Evolutionary conservation across 2,888 invertebrate genomes (phyloP).

Genomic region (Stictocephala bisonia): DNA sequence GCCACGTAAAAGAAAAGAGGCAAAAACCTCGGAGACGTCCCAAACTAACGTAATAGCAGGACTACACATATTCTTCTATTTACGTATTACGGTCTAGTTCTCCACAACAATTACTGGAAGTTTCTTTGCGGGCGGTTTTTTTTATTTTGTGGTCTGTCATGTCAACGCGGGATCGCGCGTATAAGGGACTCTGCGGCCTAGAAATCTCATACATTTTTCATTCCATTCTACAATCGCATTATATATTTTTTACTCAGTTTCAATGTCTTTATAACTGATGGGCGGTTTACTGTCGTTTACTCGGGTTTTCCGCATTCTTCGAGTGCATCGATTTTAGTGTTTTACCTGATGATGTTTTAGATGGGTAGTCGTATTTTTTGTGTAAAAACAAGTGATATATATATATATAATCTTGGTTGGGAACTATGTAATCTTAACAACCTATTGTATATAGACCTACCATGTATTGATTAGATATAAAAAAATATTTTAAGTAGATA

Average conservation of each 20-base stretch:
- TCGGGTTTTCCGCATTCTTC: no score
- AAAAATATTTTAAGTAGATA: no score
- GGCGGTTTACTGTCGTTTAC: no score
- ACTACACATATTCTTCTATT: conserved; percentile 33
- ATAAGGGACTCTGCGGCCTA: conserved; percentile 29
- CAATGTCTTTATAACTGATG: conserved; percentile 38
- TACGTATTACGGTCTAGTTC: conserved; percentile 37
- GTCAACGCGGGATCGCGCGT: conserved; percentile 6
- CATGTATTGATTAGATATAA: no score
- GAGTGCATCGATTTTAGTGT: no score
- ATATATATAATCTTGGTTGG: no score
- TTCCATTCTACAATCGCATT: conserved; percentile 38
- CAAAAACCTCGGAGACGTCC: conserved; percentile 27
- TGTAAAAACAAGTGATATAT: no score
- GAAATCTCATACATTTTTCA: conserved; percentile 34
- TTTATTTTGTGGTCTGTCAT: conserved; percentile 29
- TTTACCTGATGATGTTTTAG: no score
- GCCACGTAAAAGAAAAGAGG: not conserved
- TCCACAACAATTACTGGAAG: conserved; percentile 23
- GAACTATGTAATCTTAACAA: no score
- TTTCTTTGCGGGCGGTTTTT: conserved; percentile 28
- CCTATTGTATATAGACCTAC: no score
- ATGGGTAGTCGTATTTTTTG: no score
- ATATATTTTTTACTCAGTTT: conserved; percentile 30
- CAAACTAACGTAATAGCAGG: conserved; percentile 22